A percentile compares a stretch with the other conserved stretches of the same genome.
These are phyloP conservation scores for Zosterops pallidus DNA, from an alignment of 2,113 vertebrate genomes.

Conservation along the genomic window DNA sequence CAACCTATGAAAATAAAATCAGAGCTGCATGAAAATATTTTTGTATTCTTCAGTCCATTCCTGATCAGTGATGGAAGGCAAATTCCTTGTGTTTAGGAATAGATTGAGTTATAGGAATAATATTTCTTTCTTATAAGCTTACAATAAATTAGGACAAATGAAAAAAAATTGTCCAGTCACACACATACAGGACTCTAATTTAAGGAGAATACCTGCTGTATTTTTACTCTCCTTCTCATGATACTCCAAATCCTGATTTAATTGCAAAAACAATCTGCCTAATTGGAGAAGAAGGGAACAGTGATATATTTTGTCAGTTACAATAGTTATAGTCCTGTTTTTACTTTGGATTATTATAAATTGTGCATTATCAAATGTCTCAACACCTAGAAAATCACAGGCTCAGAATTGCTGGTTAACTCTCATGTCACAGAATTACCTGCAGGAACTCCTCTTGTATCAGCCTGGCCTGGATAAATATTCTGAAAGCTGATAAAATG, in stretches of 20 bases:
- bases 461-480: not conserved
- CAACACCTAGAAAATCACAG: not conserved
- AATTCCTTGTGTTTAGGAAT: not conserved
- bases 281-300: not conserved
- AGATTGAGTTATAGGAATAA: not conserved
- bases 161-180: not conserved
- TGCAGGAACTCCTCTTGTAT: not conserved
- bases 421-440: not conserved
- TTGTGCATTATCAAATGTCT: not conserved
- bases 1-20: not conserved
- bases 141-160: not conserved
- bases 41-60: not conserved
- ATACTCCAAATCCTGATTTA: not conserved
- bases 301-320: not conserved
- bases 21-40: not conserved
- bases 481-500: not conserved
- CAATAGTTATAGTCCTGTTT: not conserved
- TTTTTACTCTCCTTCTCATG: not conserved
- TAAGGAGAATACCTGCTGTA: not conserved
- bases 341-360: not conserved
- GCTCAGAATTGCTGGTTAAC: not conserved
- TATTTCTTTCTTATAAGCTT: not conserved
- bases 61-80: not conserved
- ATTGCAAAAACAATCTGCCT: not conserved
- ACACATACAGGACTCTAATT: not conserved